Base-by-base conservation (phyloP, 2,797 vertebrate species). In the Pelodytes ibericus region DNA sequence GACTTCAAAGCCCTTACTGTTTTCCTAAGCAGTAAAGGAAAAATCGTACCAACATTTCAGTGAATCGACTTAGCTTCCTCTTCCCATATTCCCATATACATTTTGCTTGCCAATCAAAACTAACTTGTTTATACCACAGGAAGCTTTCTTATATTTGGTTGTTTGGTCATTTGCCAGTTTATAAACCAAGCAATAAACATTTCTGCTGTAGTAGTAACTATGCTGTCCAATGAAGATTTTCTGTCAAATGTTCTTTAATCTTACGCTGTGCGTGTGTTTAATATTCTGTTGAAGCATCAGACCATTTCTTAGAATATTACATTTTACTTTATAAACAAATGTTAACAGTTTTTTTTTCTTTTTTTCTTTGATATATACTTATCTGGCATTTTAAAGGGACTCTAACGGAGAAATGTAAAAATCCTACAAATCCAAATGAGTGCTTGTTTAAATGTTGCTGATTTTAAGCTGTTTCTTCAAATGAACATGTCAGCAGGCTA, bases 61-160 rank as follows among this genome's bases (percentile, higher is more conserved):
- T 61, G 18, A 77, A 74, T 41, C 78, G 53, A 51, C 58, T 82
- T 51, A 60, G 56, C 25, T 77, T 74, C 29, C 4, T 41, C 41
- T 68, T 39, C 61, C 60, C 36, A 18, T 33, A 39, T 44, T 63
- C 44, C 36, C 18, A n/a, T n/a, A n/a, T n/a, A n/a, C n/a, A n/a
- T 15, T 58, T 65, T 69, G 69, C 72, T 81, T 81, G 82, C 75
- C 75, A 82, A 10, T 76, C 78, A 83, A 86, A 83, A 74, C 20
- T 44, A 71, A 68, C 26, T 71, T 2, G 1, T 67, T 81, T 53
- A 10, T 4, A 2, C 67, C 26, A 47, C 63, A 26, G 61, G 63
- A 62, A 66, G 79, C 60, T 27, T 29, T 68, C 4, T 63, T 47
- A 4, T 16, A 20, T 71, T 44, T 1, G 20, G 13, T 60, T 69